These are phyloP conservation scores for Sebastes steindachneri DNA, from an alignment of 2,797 vertebrate genomes.

Conservation along the genomic window DNA sequence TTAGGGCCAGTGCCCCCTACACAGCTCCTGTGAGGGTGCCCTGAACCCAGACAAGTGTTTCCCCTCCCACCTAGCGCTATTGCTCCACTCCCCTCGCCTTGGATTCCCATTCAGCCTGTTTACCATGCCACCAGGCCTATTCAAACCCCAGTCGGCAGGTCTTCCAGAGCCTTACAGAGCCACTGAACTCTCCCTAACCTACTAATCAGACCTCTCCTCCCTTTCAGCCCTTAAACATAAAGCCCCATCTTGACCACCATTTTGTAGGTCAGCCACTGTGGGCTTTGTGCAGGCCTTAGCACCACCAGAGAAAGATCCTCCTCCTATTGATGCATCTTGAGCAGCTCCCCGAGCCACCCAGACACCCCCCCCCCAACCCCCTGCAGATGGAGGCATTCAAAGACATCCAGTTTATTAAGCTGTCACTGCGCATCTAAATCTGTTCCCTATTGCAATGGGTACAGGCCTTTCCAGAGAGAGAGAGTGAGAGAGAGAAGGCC, in stretches of 20 bases:
- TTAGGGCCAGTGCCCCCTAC: conserved; percentile 71
- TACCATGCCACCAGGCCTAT: conserved; percentile 78
- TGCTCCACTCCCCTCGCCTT: conserved; percentile 73
- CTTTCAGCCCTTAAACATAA: conserved; percentile 82
- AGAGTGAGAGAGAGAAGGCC: conserved; percentile 68
- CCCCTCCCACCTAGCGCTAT: conserved; percentile 70
- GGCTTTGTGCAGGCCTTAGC: conserved; percentile 77
- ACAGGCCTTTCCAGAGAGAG: conserved; percentile 78
- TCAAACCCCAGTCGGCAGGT: conserved; percentile 74
- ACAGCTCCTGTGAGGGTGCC: conserved; percentile 75
- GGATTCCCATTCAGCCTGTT: conserved; percentile 74
- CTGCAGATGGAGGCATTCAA: conserved; percentile 80
- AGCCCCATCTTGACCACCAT: conserved; percentile 84
- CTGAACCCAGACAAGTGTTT: conserved; percentile 82
- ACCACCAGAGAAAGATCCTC: conserved; percentile 74
- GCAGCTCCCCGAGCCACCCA: conserved; percentile 67
- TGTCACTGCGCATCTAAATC: conserved; percentile 98
- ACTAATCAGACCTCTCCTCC: conserved; percentile 85
- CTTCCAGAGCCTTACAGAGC: conserved; percentile 73
- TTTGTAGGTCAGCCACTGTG: conserved; percentile 86
- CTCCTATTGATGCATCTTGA: conserved; percentile 79
- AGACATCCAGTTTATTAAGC: conserved; percentile 92
- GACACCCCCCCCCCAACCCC: conserved; percentile 71
- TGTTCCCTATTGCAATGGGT: conserved; percentile 92
- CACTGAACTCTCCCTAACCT: conserved; percentile 82